phyloP scores from a whole-genome alignment of 2,113 vertebrate genomes.

The Lycaon pictus region DNA sequence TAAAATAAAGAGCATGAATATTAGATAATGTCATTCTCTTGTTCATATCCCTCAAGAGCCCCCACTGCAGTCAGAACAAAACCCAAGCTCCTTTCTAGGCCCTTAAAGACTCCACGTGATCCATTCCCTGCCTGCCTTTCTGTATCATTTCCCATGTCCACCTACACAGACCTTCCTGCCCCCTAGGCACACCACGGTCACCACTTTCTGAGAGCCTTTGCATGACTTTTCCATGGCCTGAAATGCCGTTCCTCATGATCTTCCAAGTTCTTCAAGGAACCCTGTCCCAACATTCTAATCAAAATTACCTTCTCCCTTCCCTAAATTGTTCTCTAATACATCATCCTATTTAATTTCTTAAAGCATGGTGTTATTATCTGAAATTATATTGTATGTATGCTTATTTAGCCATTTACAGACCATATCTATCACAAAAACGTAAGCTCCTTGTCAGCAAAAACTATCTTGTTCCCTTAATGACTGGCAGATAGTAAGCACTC shows the following conservation, averaged over 20 bases:
- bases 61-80: background rate
- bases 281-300: background rate
- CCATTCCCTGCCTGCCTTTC: background rate
- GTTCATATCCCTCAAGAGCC: background rate
- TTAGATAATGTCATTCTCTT: background rate
- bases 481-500: background rate
- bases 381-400: background rate
- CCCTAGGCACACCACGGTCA: too few relatives aligned
- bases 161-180: background rate
- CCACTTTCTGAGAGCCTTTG: background rate
- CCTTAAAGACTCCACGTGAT: background rate
- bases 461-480: background rate
- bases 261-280: background rate
- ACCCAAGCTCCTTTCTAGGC: background rate
- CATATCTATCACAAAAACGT: background rate
- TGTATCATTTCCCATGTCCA: background rate
- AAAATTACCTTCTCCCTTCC: background rate
- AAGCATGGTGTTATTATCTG: background rate
- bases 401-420: background rate
- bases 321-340: background rate
- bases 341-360: background rate
- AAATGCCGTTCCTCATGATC: background rate
- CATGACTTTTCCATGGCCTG: background rate
- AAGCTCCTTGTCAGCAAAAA: background rate
- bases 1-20: background rate